These are phyloP conservation scores for Rhopalosiphum maidis DNA, from an alignment of 1,140 invertebrate species.

Conservation along the genomic window DNA sequence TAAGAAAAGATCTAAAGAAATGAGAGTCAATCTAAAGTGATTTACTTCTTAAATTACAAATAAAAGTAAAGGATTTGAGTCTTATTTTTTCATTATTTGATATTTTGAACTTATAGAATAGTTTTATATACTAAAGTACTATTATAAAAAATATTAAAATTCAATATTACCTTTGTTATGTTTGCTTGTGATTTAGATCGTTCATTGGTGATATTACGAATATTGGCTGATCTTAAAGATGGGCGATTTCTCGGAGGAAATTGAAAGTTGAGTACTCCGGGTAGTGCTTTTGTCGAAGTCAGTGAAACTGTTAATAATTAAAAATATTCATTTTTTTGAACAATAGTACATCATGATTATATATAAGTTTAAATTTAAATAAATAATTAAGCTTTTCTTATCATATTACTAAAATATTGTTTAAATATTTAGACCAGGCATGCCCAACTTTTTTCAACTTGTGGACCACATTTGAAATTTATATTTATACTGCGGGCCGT, in stretches of 20 bases:
- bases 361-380: not conserved
- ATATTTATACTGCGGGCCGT: no score
- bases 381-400: not conserved
- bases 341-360: not conserved
- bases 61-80: not conserved
- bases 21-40: not conserved
- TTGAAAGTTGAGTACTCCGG: not conserved
- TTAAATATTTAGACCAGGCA: not conserved
- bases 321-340: not conserved
- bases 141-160: not conserved
- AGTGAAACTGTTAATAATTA: slow-evolving; percentile 38
- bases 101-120: not conserved
- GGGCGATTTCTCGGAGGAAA: slow-evolving; percentile 19
- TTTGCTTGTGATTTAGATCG: slow-evolving; percentile 63
- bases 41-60: not conserved
- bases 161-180: slow-evolving; percentile 62
- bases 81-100: no score
- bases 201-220: slow-evolving; percentile 60
- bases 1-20: not conserved
- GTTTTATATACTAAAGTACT: not conserved
- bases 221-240: slow-evolving; percentile 59
- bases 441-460: no score
- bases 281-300: not conserved
- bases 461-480: no score
- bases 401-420: not conserved